Percentiles rank a stretch among this genome's conserved stretches.
Evolutionary conservation across 2,113 vertebrate species (phyloP).

Genomic region (Dromiciops gliroides): DNA sequence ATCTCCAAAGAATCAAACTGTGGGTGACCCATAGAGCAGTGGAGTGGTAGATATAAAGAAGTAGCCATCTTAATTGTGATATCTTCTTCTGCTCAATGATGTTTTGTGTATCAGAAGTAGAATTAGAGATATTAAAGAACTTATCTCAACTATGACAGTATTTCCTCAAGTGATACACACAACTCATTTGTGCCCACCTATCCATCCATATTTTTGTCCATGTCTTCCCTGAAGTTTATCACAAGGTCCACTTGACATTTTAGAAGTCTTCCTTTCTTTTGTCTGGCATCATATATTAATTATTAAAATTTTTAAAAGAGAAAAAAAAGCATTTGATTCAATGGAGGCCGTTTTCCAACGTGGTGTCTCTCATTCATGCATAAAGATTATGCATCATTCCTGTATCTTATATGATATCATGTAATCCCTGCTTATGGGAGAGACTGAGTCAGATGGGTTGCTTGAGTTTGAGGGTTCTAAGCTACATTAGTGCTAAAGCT

Average conservation of each 20-base stretch:
- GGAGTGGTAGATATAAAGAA: neutral
- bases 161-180: neutral
- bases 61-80: neutral
- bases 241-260: neutral
- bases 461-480: neutral
- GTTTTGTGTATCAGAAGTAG: neutral
- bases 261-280: neutral
- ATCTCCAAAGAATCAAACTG: neutral
- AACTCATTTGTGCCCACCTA: neutral
- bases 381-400: neutral
- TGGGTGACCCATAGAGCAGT: neutral
- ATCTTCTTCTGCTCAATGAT: neutral
- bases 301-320: neutral
- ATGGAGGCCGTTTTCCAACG: neutral
- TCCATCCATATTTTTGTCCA: neutral
- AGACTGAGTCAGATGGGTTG: neutral
- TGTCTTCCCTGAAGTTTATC: neutral
- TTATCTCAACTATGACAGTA: neutral
- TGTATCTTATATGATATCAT: neutral
- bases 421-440: neutral
- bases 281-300: neutral
- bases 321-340: neutral
- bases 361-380: neutral
- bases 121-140: neutral
- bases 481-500: neutral